These are phyloP conservation scores for Pseudococcus jackbeardsleyi DNA, from an alignment of 2,888 invertebrate species.

Conservation along the genomic window DNA sequence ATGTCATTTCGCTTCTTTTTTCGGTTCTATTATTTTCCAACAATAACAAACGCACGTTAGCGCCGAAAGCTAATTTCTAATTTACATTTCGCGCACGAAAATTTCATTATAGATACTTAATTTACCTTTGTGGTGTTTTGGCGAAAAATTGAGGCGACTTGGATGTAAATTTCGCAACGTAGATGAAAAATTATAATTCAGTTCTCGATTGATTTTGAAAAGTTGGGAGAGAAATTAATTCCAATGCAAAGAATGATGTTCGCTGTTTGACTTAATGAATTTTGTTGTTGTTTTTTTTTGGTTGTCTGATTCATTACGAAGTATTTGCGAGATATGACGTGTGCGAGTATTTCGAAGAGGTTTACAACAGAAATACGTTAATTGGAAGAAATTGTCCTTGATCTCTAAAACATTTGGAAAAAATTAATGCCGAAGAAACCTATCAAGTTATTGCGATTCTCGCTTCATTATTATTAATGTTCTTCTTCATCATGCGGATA, in stretches of 20 bases:
- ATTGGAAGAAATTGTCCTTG: not conserved
- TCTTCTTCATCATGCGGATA: not conserved
- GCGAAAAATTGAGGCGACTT: not conserved
- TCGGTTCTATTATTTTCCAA: not conserved
- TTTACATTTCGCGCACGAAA: not conserved
- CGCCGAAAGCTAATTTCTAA: slow-evolving; percentile 11
- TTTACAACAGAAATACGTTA: not conserved
- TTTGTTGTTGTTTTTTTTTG: too few species aligned
- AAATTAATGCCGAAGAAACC: not conserved
- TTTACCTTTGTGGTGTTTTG: not conserved
- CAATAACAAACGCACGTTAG: not conserved
- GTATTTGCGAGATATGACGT: not conserved
- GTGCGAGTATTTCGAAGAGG: not conserved
- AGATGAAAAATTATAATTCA: not conserved
- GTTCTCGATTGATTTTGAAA: not conserved
- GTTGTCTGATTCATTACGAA: too few species aligned
- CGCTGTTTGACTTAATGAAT: too few species aligned
- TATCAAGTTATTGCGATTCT: not conserved
- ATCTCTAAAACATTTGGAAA: not conserved
- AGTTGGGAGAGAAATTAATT: too few species aligned
- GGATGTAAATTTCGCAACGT: not conserved
- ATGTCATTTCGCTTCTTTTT: not conserved
- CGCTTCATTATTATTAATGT: not conserved
- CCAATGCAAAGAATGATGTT: too few species aligned
- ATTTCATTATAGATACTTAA: not conserved